Percentiles rank a stretch among this genome's conserved stretches.
phyloP scores from a whole-genome alignment of 1,140 invertebrate species.

The Brachionus sp. region DNA sequence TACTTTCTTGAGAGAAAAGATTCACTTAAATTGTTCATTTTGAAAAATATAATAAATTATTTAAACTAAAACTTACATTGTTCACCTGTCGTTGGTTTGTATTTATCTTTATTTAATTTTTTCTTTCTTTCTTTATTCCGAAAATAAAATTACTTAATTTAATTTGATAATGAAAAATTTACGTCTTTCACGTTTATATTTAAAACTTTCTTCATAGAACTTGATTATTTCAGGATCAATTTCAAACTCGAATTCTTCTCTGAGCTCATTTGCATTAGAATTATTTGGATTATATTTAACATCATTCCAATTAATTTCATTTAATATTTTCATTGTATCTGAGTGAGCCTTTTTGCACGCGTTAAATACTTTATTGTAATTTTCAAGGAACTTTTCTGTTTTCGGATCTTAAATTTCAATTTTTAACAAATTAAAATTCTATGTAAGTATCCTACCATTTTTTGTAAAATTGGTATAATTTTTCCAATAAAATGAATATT shows the following conservation, averaged over 20 bases:
- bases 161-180: neutral
- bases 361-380: too few species aligned
- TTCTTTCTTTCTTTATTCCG: neutral
- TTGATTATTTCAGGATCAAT: neutral
- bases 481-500: too few species aligned
- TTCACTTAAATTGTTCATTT: neutral
- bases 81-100: neutral
- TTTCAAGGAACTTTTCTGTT: too few species aligned
- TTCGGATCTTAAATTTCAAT: too few species aligned
- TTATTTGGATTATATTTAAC: too few species aligned
- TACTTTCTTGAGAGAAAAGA: neutral
- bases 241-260: neutral
- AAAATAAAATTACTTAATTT: neutral
- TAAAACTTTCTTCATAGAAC: constrained; percentile 28
- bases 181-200: constrained; percentile 2
- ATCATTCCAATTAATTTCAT: too few species aligned
- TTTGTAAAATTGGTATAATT: too few species aligned
- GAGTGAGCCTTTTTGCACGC: too few species aligned
- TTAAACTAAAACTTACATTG: neutral
- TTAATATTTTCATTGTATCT: too few species aligned
- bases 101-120: neutral
- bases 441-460: too few species aligned
- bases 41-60: neutral
- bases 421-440: too few species aligned
- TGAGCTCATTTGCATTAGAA: neutral